A percentile compares a stretch with the other conserved stretches of the same genome.
These are phyloP conservation scores for Drosophila anomelani DNA, from an alignment of 2,888 invertebrate genomes.

Conservation along the genomic window DNA sequence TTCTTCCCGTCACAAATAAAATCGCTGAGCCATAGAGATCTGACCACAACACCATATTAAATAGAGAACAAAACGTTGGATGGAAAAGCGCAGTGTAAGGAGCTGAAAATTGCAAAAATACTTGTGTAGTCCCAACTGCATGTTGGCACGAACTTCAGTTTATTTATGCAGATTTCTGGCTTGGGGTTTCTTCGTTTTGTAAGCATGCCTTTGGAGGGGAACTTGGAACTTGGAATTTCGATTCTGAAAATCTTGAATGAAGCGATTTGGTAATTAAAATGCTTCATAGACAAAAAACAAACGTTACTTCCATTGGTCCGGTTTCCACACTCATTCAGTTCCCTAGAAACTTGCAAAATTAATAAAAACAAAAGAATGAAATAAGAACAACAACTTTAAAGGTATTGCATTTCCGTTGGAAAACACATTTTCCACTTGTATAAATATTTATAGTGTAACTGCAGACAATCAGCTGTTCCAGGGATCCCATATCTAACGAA, in stretches of 20 bases:
- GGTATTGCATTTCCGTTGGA: conserved; percentile 31
- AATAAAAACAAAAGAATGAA: conserved; percentile 3
- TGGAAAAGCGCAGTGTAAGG: conserved; percentile 26
- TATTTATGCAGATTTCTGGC: conserved; percentile 35
- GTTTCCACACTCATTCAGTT: conserved; percentile 17
- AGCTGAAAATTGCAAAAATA: conserved; percentile 26
- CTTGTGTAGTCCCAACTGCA: conserved; percentile 7
- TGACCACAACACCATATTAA: conserved; percentile 37
- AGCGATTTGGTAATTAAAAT: conserved; percentile 24
- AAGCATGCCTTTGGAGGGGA: not conserved
- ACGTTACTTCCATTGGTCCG: conserved; percentile 25
- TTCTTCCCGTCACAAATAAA: conserved; percentile 30
- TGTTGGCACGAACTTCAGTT: conserved; percentile 24
- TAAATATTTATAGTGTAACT: conserved; percentile 41
- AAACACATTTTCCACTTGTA: conserved; percentile 41
- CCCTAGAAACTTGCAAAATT: conserved; percentile 32
- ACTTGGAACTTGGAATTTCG: conserved; percentile 14
- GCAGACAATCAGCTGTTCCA: conserved; percentile 43
- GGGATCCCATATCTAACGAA: conserved; percentile 34
- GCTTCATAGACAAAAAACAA: conserved; percentile 36
- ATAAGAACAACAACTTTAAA: conserved; percentile 3
- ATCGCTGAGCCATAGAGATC: conserved; percentile 60
- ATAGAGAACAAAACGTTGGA: conserved; percentile 30
- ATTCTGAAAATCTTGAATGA: conserved; percentile 40
- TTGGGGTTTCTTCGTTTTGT: conserved; percentile 40